These are phyloP conservation scores for Alloscopus bannaensis DNA, from an alignment of 2,888 invertebrate genomes.

Conservation along the genomic window DNA sequence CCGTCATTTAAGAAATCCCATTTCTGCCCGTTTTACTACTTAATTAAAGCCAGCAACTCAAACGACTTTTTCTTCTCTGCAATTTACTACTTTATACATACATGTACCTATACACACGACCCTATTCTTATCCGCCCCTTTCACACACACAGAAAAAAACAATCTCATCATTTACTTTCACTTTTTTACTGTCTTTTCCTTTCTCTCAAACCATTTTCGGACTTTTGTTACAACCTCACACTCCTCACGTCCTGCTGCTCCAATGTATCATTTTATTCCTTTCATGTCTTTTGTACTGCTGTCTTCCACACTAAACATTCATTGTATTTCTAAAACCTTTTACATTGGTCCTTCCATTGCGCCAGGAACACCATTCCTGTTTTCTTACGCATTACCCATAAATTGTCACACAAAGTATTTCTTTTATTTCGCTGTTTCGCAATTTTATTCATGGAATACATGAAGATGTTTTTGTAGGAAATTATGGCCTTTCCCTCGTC, in stretches of 20 bases:
- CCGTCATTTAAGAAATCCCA: constrained; percentile 19
- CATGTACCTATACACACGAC: neutral
- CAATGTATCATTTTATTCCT: no score
- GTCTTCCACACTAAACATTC: no score
- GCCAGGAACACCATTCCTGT: no score
- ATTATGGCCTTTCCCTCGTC: constrained; percentile 5
- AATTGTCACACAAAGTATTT: neutral
- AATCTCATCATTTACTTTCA: neutral
- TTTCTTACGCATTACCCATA: neutral
- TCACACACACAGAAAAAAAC: neutral
- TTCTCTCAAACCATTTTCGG: neutral
- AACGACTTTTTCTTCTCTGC: no score
- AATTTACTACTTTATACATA: no score
- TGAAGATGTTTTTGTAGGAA: constrained; percentile 4
- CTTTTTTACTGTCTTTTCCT: neutral
- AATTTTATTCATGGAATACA: constrained; percentile 2
- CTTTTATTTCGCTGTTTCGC: neutral
- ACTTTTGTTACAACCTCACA: no score
- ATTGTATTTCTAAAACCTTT: no score
- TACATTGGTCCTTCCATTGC: neutral
- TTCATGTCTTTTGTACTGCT: no score
- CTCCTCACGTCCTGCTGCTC: no score
- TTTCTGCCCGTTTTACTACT: constrained; percentile 47
- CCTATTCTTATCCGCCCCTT: neutral
- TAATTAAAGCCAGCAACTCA: constrained; percentile 28